A percentile compares a stretch with the other conserved stretches of the same genome.
phyloP scores from a whole-genome alignment of 2,888 invertebrate species.

The Spisula subtruncata region DNA sequence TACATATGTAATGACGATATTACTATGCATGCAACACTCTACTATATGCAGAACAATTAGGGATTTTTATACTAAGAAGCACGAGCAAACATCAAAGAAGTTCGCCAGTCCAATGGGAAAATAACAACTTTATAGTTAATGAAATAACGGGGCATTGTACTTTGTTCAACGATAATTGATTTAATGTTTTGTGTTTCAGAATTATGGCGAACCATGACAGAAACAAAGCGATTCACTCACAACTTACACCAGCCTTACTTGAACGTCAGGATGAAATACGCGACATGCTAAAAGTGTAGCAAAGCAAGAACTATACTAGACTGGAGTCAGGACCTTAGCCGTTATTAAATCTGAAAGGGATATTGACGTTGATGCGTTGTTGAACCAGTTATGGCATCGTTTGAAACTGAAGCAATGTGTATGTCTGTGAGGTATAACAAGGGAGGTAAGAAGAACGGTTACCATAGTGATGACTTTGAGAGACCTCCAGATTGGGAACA shows the following conservation, averaged over 20 bases:
- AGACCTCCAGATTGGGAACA: conserved; percentile 74
- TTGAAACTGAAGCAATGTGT: conserved; percentile 52
- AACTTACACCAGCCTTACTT: too few relatives aligned
- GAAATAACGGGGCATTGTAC: background rate
- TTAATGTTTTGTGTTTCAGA: background rate
- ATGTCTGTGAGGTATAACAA: conserved; percentile 67
- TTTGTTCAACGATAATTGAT: background rate
- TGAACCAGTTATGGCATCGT: conserved; percentile 28
- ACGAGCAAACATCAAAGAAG: too few relatives aligned
- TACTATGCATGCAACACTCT: too few relatives aligned
- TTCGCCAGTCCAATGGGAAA: too few relatives aligned
- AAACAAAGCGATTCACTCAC: background rate
- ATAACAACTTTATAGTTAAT: background rate
- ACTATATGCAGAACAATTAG: too few relatives aligned
- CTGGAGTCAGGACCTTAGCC: too few relatives aligned
- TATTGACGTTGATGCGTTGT: background rate
- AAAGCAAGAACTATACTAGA: too few relatives aligned
- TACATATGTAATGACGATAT: too few relatives aligned
- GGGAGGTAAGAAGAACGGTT: conserved; percentile 72
- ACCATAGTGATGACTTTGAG: conserved; percentile 73
- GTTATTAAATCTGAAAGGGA: too few relatives aligned
- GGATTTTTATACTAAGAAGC: too few relatives aligned
- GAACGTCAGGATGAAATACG: too few relatives aligned
- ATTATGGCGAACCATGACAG: background rate
- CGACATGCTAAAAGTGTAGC: too few relatives aligned